Base-by-base conservation (phyloP, 1,140 invertebrate species). In the fruit fly (Drosophila melanogaster) region DNA sequence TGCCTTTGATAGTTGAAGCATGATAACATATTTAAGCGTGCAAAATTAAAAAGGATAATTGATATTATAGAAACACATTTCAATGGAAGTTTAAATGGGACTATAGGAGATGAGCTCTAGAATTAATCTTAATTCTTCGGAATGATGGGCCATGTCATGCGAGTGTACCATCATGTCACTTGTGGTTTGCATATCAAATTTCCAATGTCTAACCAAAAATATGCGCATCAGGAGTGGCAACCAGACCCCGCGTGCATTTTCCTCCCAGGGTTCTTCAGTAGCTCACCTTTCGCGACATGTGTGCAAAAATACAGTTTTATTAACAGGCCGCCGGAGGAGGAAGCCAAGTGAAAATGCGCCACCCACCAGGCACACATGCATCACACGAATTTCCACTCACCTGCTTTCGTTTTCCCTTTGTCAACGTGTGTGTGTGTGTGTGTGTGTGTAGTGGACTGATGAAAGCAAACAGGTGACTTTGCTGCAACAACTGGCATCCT, bases 291-390 rank as follows among this genome's bases (percentile, higher is more conserved):
- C 3, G 19, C 30, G 71, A 54, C 69, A 83, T 46, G 72, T 62
- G 80, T 76, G 83, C 79, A 87, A 79, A 89, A 87, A 83, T 87
- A 89, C 84, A 77, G 67, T 83, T 89, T 87, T 89, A 87, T 89
- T 87, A 89, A 79, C 76, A 87, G 77, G 35, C 59, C 66, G 62
- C 56, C 44, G 17, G 33, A 19, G 65, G 51, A 37, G 62, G 78
- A 81, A 87, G 70, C 50, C 83, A 77, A 62, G 65, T 78, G 58
- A 60, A 79, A 81, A 76, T 72, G 53, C 60, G 57, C 69, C 83
- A 60, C 74, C 64, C 74, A 56, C 61, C 40, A 14, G 35, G n/a
- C 67, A 41, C 5, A 33, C 26, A 33, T 26, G 3, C 60, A 37
- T 14, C n/a, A 37, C 12, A 15, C 7, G 26, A 26, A 49, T 56